Evolutionary conservation across 2,797 vertebrate genomes (phyloP), one percentile per base, ranked within the genome.

Genomic region (Rhadinocentrus ornatus): DNA sequence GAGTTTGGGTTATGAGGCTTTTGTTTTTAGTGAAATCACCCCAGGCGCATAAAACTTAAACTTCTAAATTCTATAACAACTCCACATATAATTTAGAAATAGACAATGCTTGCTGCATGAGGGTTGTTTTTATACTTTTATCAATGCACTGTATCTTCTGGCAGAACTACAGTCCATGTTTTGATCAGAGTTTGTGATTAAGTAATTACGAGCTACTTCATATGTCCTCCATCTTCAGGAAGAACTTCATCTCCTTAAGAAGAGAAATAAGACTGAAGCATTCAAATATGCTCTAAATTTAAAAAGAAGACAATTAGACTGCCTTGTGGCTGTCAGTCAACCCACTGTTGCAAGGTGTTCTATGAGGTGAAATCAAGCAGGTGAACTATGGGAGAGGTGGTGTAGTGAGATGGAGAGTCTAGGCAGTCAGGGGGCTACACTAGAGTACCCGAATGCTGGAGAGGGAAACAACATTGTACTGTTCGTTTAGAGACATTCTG

Each of bases 401-500:
- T 88, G 84, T 83, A 88, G 87, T 84, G 90, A 88, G 84, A 86
- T 86, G 88, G 90, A 89, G 88, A 84, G 88, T 73, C 90, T 80
- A 66, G 83, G 89, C 84, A 90, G 86, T 82, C 84, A 55, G 77
- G 78, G 69, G 87, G 89, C 86, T 89, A 84, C 86, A 89, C 87
- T 78, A 82, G 74, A 87, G 90, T 73, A 90, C 87, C 86, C 59
- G 81, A 84, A 85, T 86, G 90, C 89, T 86, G 75, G 86, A 79
- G 86, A 89, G 86, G 89, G 90, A 89, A 91, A 92, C 88, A 91
- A 89, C 80, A 87, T 89, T 92, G 90, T 89, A 90, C 89, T 91
- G 88, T 91, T 92, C 88, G 88, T 92, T 90, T 90, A 89, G 89
- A 92, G 92, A 92, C 92, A 88, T 93, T 92, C 93, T 93, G 93